phyloP scores from a whole-genome alignment of 2,113 vertebrate genomes.

The Acrocephalus arundinaceus region DNA sequence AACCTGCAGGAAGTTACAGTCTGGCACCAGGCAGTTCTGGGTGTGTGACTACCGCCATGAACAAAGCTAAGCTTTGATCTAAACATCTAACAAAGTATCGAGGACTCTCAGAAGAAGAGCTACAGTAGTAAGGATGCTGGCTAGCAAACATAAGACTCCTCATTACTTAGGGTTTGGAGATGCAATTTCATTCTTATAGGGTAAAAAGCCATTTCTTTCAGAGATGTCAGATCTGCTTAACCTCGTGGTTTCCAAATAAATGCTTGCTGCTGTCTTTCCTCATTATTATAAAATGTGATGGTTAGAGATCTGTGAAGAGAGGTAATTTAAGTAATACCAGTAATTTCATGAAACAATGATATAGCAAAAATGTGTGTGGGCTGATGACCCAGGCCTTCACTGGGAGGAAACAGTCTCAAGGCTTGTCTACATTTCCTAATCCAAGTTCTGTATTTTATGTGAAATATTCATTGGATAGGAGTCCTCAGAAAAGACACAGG shows the following conservation, averaged over 20 bases:
- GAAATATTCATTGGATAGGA: neutral
- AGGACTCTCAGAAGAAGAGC: neutral
- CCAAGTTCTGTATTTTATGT: neutral
- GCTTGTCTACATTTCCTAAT: neutral
- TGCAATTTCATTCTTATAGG: neutral
- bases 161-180: neutral
- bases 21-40: neutral
- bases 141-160: neutral
- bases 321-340: neutral
- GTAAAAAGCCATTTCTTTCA: neutral
- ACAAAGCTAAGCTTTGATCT: neutral
- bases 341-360: neutral
- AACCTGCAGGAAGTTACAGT: conserved; percentile 4
- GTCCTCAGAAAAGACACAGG: neutral
- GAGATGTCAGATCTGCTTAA: neutral
- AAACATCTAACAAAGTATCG: neutral
- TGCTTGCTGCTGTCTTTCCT: neutral
- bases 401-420: neutral
- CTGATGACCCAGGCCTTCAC: neutral
- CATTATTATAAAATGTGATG: neutral
- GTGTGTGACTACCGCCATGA: neutral
- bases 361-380: neutral
- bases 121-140: neutral
- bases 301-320: neutral
- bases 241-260: neutral